phyloP scores from a whole-genome alignment of 2,113 vertebrate species.

The Colinus virginianus region DNA sequence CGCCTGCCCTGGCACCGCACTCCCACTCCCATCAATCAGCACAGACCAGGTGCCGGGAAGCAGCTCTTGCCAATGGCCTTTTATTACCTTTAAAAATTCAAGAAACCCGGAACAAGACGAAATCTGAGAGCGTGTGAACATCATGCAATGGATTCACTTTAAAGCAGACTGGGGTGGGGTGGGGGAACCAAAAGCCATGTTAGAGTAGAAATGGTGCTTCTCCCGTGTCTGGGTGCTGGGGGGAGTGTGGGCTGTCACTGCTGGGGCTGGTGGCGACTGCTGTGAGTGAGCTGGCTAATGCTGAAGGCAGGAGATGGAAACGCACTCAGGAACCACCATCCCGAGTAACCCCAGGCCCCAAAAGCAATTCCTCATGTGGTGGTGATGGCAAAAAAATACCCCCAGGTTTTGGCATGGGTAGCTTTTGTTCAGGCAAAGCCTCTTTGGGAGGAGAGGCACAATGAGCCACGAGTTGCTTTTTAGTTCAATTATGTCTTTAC shows the following conservation, averaged over 20 bases:
- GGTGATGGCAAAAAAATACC: background rate
- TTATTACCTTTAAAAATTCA: constrained; percentile 71
- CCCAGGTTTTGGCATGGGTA: background rate
- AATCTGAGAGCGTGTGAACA: constrained; percentile 55
- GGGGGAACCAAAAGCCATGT: background rate
- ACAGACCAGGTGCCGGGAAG: constrained; percentile 58
- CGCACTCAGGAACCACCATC: background rate
- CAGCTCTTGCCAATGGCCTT: constrained; percentile 64
- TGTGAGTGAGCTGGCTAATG: background rate
- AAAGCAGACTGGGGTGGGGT: constrained; percentile 5
- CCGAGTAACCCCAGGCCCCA: background rate
- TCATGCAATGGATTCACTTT: constrained; percentile 60
- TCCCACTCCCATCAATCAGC: constrained; percentile 63
- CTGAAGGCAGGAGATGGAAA: constrained; percentile 54
- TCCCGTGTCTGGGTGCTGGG: background rate
- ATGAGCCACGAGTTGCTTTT: background rate
- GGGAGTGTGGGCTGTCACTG: background rate
- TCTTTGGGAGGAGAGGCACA: background rate
- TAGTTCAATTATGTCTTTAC: background rate
- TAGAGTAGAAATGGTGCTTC: background rate
- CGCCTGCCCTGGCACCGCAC: background rate
- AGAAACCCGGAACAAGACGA: constrained; percentile 69
- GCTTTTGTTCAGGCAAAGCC: background rate
- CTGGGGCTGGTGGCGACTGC: background rate
- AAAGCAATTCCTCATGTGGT: background rate